These are phyloP conservation scores for Podarcis raffonei DNA, from an alignment of 2,113 vertebrate genomes.

Conservation along the genomic window DNA sequence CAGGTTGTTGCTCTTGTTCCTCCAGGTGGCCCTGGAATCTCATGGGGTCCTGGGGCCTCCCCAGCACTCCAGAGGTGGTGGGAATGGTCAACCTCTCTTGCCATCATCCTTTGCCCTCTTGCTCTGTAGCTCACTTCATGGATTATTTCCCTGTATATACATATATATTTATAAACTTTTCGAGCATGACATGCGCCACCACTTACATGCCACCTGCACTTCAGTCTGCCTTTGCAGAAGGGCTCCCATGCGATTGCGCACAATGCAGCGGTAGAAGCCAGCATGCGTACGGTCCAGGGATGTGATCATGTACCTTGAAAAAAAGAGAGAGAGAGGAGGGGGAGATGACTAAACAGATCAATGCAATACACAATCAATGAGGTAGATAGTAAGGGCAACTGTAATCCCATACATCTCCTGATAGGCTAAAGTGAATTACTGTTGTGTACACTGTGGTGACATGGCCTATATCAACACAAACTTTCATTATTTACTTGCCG, in stretches of 20 bases:
- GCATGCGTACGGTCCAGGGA: constrained; percentile 94
- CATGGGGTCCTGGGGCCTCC: no score
- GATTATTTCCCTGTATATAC: not conserved
- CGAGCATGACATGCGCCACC: not conserved
- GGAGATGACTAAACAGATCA: not conserved
- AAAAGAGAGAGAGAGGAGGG: constrained; percentile 24
- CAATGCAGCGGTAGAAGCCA: constrained; percentile 95
- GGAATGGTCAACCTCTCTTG: not conserved
- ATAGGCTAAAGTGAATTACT: not conserved
- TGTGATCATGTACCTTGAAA: constrained; percentile 90
- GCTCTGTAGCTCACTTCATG: not conserved
- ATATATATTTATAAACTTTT: not conserved
- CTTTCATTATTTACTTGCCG: not conserved
- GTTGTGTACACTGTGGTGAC: not conserved
- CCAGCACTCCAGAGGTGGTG: no score
- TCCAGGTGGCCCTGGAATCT: no score
- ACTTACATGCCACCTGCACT: constrained; percentile 99
- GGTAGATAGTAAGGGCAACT: not conserved
- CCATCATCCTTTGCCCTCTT: not conserved
- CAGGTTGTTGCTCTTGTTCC: no score
- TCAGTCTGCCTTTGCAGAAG: constrained; percentile 93
- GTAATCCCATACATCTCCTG: not conserved
- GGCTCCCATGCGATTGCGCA: constrained; percentile 94
- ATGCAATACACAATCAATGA: not conserved
- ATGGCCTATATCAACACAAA: not conserved